Conservation (phyloP, 2,888 invertebrate species). For the Nowickia ferox region DNA sequence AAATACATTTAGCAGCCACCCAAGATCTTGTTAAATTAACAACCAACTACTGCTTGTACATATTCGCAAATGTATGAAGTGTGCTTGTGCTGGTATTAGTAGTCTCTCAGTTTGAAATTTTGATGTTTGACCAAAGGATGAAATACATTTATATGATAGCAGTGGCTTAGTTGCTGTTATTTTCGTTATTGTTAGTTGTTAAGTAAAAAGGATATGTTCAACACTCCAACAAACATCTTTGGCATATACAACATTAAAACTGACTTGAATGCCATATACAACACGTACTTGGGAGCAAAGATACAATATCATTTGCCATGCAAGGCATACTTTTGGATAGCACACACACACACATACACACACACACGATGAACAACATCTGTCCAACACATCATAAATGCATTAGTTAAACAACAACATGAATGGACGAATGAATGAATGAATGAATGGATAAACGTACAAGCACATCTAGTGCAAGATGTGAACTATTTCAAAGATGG, state of each 20-base stretch:
- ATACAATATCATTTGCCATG: conserved; percentile 42
- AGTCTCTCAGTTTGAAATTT: neutral
- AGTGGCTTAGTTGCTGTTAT: conserved; percentile 41
- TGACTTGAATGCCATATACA: conserved; percentile 9
- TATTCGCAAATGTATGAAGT: neutral
- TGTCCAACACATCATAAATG: conserved; percentile 82
- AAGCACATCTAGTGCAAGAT: conserved; percentile 39
- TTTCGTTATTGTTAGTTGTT: conserved; percentile 28
- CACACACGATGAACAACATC: conserved; percentile 70
- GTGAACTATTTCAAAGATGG: conserved; percentile 50
- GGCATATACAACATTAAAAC: conserved; percentile 33
- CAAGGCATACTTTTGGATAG: conserved; percentile 2
- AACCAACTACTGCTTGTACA: neutral
- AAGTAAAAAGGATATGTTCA: conserved; percentile 66
- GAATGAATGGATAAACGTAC: conserved; percentile 14
- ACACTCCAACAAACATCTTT: conserved; percentile 33
- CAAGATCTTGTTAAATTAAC: conserved; percentile 47
- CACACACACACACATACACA: conserved; percentile 4
- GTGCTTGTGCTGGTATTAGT: neutral
- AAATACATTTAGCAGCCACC: conserved; percentile 42
- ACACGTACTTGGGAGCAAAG: conserved; percentile 4
- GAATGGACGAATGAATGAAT: conserved; percentile 30
- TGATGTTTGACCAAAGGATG: conserved; percentile 69
- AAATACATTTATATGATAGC: conserved; percentile 63
- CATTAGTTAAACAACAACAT: conserved; percentile 78